These are phyloP conservation scores for Drosophila monieri DNA, from an alignment of 2,888 invertebrate species.

Conservation along the genomic window DNA sequence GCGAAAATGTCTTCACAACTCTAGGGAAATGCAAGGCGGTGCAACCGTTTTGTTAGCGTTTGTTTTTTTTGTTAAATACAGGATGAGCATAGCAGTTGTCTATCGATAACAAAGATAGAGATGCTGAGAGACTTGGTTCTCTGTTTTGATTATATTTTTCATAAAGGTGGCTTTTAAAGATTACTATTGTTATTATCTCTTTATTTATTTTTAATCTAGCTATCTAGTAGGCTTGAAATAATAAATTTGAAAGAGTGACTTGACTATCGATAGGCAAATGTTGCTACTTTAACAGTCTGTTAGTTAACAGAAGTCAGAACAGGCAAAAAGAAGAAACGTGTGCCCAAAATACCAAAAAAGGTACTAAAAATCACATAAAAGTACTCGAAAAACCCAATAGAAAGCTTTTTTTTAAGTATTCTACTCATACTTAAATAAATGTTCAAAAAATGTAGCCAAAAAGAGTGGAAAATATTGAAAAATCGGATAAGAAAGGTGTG, in stretches of 20 bases:
- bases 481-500: neutral
- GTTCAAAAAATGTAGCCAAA: too few species aligned
- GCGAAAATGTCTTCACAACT: neutral
- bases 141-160: neutral
- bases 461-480: too few species aligned
- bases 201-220: neutral
- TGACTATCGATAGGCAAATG: neutral
- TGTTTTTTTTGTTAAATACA: constrained; percentile 27
- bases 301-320: too few species aligned
- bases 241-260: neutral
- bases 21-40: constrained; percentile 1
- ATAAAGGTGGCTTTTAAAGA: neutral
- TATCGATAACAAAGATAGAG: neutral
- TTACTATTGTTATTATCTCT: neutral
- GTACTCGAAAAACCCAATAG: too few species aligned
- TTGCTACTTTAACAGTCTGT: neutral
- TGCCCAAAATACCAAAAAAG: too few species aligned
- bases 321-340: too few species aligned
- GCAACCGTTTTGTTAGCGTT: constrained; percentile 2
- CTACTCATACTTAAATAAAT: too few species aligned
- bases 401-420: too few species aligned
- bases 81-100: constrained; percentile 29
- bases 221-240: neutral
- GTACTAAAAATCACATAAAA: too few species aligned
- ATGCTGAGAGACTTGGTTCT: neutral